Conservation (phyloP, 2,113 vertebrate species). For the Rhabdornis inornatus region DNA sequence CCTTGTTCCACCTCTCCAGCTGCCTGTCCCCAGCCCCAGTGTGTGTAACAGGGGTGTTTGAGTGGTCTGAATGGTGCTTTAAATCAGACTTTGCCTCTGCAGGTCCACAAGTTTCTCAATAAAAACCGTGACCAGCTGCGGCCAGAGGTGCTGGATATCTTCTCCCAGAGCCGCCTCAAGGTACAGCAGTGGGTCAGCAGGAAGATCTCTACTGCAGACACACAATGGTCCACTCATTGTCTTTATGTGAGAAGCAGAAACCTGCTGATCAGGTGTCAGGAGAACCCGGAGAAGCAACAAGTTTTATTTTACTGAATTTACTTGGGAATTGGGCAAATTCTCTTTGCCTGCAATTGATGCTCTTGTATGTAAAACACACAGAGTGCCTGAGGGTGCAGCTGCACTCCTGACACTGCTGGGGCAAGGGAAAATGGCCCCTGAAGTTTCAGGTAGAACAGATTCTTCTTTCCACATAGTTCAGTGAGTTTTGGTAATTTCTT, state of each 20-base stretch:
- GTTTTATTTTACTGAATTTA: neutral
- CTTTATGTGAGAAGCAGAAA: neutral
- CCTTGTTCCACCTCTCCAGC: neutral
- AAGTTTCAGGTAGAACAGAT: neutral
- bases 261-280: neutral
- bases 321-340: neutral
- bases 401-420: neutral
- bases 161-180: slow-evolving; percentile 83
- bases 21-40: neutral
- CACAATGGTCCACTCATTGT: neutral
- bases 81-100: neutral
- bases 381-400: neutral
- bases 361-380: neutral
- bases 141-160: slow-evolving; percentile 82
- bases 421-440: neutral
- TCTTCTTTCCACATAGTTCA: neutral
- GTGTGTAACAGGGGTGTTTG: neutral
- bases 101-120: slow-evolving; percentile 91
- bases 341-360: neutral
- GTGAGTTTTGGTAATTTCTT: neutral
- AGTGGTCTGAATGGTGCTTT: neutral
- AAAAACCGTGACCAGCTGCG: slow-evolving; percentile 87
- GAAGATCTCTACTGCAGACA: neutral
- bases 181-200: slow-evolving; percentile 60
- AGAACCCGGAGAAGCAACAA: neutral